These are phyloP conservation scores for Euplagia quadripunctaria DNA, from an alignment of 2,888 invertebrate species.

Conservation along the genomic window DNA sequence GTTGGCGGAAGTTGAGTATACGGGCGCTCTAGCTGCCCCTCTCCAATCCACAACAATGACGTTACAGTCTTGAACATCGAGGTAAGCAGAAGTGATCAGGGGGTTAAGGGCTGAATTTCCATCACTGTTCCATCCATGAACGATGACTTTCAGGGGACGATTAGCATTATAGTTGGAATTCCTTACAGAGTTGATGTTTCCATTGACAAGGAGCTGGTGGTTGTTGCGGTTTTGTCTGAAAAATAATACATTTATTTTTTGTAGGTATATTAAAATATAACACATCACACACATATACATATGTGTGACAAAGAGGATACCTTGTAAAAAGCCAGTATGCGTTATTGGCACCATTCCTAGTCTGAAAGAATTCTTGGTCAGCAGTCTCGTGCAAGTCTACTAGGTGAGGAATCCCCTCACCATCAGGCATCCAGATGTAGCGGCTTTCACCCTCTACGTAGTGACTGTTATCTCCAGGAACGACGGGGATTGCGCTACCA, in stretches of 20 bases:
- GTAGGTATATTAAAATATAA: not conserved
- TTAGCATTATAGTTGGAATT: constrained; percentile 63
- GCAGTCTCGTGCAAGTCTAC: constrained; percentile 71
- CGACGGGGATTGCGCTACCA: constrained; percentile 58
- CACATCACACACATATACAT: not conserved
- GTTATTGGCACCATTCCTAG: constrained; percentile 74
- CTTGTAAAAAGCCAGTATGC: constrained; percentile 74
- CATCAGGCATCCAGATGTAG: constrained; percentile 81
- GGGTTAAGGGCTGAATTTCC: constrained; percentile 64
- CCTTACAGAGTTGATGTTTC: constrained; percentile 63
- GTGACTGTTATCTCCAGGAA: constrained; percentile 78
- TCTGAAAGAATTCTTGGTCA: constrained; percentile 43
- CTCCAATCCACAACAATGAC: constrained; percentile 81
- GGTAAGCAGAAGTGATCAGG: constrained; percentile 63
- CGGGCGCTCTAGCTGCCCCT: constrained; percentile 51
- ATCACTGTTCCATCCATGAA: constrained; percentile 75
- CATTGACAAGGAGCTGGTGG: constrained; percentile 64
- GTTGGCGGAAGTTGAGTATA: constrained; percentile 65
- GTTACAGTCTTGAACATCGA: constrained; percentile 68
- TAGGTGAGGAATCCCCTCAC: constrained; percentile 68
- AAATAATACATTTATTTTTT: constrained; percentile 5
- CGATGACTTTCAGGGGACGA: constrained; percentile 65
- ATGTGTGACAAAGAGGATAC: constrained; percentile 26
- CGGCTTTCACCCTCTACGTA: constrained; percentile 79
- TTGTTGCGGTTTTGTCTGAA: constrained; percentile 64